Base-by-base conservation (phyloP, 2,888 invertebrate species). In the Auanema freiburgensis region DNA sequence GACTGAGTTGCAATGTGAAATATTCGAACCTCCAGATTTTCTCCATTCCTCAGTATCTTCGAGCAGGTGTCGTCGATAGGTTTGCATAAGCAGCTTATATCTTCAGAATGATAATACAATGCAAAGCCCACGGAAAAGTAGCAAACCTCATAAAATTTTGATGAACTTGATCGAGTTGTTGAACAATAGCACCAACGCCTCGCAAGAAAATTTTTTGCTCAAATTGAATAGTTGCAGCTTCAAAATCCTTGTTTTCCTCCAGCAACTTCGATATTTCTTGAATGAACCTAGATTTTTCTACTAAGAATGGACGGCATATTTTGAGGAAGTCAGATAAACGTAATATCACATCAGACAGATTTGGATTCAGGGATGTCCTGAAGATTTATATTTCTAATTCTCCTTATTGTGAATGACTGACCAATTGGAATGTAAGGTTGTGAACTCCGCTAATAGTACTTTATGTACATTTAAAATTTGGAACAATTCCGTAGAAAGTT, bases 41-140 rank as follows among this genome's bases (percentile, higher is more conserved):
- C 46, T 44, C 23, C 52, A 54, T 50, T 79, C 79, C 8, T 67
- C 56, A 21, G 54, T 57, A 43, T 63, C 72, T 16, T 60, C 46
- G 4, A 66, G 67, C 65, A 79, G 63, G 50, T 63, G 68, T 14
- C 77, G 65, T 10, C 52, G 42, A 59, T 81, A 81, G 16, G 78
- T 54, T 49, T 76, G 64, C 81, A 81, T 81, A 55, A 81, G 61
- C 23, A 78, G 63, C 57, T 77, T 78, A 65, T 80, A 81, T 53
- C 76, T 67, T 49, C 10, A 62, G 23, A 21, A 40, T 0, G n/a
- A 46, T 46, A 24, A 0, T 12, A 11, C 11, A 18, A 16, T 8
- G 42, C 3, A 11, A 14, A 56, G 53, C 25, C 21, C 11, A 16
- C 12, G 24, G 25, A 23, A n/a, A 41, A 21, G 2, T 59, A n/a